These are phyloP conservation scores for Ophion obscuratus DNA, from an alignment of 2,888 invertebrate genomes.

Conservation along the genomic window DNA sequence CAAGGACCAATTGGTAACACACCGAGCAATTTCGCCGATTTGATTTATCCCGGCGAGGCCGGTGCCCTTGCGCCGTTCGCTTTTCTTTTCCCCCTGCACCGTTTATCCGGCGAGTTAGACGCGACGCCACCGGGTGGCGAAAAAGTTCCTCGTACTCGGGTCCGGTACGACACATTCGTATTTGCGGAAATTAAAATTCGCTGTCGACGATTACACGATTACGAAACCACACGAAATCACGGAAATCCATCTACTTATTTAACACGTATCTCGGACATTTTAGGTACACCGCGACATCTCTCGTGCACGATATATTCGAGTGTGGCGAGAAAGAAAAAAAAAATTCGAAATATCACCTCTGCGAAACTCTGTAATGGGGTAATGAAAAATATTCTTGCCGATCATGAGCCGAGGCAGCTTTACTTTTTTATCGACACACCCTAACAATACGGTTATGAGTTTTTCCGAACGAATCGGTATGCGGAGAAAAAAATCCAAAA, in stretches of 20 bases:
- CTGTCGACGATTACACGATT: slow-evolving; percentile 63
- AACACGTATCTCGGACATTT: slow-evolving; percentile 30
- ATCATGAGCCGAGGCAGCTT: background rate
- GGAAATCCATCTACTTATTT: slow-evolving; percentile 18
- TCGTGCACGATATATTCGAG: slow-evolving; percentile 1
- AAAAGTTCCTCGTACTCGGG: too few relatives aligned
- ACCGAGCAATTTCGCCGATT: background rate
- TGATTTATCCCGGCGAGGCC: background rate
- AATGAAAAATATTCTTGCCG: background rate
- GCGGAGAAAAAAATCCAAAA: background rate
- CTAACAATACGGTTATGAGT: background rate
- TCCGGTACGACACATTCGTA: background rate
- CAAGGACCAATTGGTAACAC: background rate
- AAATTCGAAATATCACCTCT: background rate
- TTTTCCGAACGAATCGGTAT: slow-evolving; percentile 13
- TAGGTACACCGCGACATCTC: slow-evolving; percentile 32
- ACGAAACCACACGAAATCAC: slow-evolving; percentile 53
- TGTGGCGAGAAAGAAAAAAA: background rate
- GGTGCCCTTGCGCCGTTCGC: background rate
- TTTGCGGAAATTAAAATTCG: slow-evolving; percentile 47
- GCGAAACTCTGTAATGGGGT: background rate
- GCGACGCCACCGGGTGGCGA: background rate
- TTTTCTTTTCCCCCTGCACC: slow-evolving; percentile 5
- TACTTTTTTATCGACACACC: background rate
- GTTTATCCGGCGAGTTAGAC: background rate